phyloP scores from a whole-genome alignment of 1,140 invertebrate species.

The Drosophila cardini region DNA sequence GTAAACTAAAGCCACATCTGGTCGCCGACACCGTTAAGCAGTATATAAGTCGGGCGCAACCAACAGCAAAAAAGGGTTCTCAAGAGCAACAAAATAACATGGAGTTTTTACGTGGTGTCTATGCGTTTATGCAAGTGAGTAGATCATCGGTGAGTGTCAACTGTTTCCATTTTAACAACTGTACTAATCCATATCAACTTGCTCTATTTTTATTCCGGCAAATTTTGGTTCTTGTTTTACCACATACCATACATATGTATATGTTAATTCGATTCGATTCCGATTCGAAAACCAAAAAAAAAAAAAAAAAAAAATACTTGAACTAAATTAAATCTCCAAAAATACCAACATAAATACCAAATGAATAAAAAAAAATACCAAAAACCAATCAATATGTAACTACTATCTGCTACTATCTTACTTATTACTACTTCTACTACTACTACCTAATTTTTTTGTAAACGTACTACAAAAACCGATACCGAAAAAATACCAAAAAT shows the following conservation, averaged over 20 bases:
- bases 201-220: slow-evolving; percentile 81
- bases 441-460: slow-evolving; percentile 35
- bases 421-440: slow-evolving; percentile 58
- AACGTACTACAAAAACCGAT: slow-evolving; percentile 33
- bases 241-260: slow-evolving; percentile 62
- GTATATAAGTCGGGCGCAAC: slow-evolving; percentile 84
- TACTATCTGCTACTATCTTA: slow-evolving; percentile 74
- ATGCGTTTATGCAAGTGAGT: slow-evolving; percentile 85
- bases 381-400: slow-evolving; percentile 58
- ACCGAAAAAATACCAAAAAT: slow-evolving; percentile 23
- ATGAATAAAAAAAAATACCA: slow-evolving; percentile 40
- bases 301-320: slow-evolving; percentile 37
- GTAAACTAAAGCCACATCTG: slow-evolving; percentile 84
- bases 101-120: slow-evolving; percentile 85
- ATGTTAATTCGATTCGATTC: slow-evolving; percentile 45
- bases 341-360: slow-evolving; percentile 47
- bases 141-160: slow-evolving; percentile 85
- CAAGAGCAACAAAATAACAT: slow-evolving; percentile 84
- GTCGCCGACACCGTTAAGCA: slow-evolving; percentile 84
- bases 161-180: slow-evolving; percentile 80
- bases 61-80: slow-evolving; percentile 78
- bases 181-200: slow-evolving; percentile 85
- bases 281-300: slow-evolving; percentile 51
- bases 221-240: slow-evolving; percentile 74
- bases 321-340: slow-evolving; percentile 32